These are phyloP conservation scores for Synergus gifuensis DNA, from an alignment of 2,888 invertebrate genomes.

Conservation along the genomic window DNA sequence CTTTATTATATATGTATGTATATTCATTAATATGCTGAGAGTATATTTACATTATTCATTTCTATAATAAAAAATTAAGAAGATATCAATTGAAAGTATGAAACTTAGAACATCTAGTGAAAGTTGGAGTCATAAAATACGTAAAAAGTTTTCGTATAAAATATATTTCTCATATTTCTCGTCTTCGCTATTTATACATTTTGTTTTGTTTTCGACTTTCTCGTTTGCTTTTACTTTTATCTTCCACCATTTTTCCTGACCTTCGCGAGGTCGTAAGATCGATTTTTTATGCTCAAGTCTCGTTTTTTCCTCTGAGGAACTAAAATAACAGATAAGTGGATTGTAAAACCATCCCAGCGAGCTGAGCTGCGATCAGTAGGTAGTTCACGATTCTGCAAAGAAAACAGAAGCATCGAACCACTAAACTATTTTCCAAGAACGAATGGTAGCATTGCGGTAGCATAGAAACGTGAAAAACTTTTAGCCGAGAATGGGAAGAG, in stretches of 20 bases:
- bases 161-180: background rate
- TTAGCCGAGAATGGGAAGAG: conserved; percentile 18
- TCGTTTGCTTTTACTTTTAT: background rate
- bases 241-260: background rate
- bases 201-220: background rate
- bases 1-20: no score
- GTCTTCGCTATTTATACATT: background rate
- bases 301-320: conserved; percentile 7
- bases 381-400: conserved; percentile 28
- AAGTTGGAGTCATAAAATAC: background rate
- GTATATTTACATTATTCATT: no score
- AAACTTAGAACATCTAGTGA: no score
- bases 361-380: background rate
- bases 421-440: conserved; percentile 33
- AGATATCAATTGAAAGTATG: no score
- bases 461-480: conserved; percentile 32
- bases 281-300: conserved; percentile 8
- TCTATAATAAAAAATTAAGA: no score
- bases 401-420: conserved; percentile 27
- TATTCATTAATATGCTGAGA: no score
- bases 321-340: conserved; percentile 39
- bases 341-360: conserved; percentile 23
- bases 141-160: background rate
- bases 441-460: conserved; percentile 19
- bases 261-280: background rate